Evolutionary conservation across 2,797 vertebrate species (phyloP), one percentile per base, ranked within the genome.

Genomic region (Balearica regulorum): DNA sequence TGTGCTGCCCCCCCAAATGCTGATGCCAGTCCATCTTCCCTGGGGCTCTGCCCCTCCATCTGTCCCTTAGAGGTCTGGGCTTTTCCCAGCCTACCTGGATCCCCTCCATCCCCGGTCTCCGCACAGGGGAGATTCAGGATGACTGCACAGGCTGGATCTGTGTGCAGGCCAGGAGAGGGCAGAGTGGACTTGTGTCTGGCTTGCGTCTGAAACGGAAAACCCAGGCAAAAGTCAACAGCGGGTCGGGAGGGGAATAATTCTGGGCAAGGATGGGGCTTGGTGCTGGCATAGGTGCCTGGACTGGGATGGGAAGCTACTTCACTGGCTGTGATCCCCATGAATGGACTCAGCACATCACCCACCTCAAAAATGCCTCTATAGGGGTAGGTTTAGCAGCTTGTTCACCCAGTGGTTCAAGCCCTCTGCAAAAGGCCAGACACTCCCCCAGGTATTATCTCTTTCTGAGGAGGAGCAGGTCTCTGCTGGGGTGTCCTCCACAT

Each of bases 161-260:
- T 13, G 14, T 1, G 6, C 70, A 73, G 83, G 44, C 96, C 94
- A 96, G 95, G 92, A 97, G 96, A 96, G 94, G 94, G 96, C 95
- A 97, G 96, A 93, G 93, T 3, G 17, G 75, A 16, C 88, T 55
- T 24, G 91, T 25, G n/a, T 83, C 68, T 80, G 41, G n/a, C 62
- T 44, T 33, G 31, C 9, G 37, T 25, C 22, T 57, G 90, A 5
- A 79, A 60, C 81, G 15, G 24, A 65, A 37, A 85, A 15, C 29
- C 24, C 72, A 12, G 64, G 51, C 20, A 24, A 4, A 62, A 88
- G 43, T 4, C 85, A 2, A 13, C 29, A 17, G n/a, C 10, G 18
- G 53, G 43, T 58, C 1, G 7, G 28, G 16, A 57, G 16, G 21
- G 43, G 54, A n/a, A 24, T 31, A 2, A 5, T 11, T 35, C 12